Evolutionary conservation across 2,797 vertebrate genomes (phyloP), one percentile per base, ranked within the genome.

Genomic region (Corythornis leucogaster): DNA sequence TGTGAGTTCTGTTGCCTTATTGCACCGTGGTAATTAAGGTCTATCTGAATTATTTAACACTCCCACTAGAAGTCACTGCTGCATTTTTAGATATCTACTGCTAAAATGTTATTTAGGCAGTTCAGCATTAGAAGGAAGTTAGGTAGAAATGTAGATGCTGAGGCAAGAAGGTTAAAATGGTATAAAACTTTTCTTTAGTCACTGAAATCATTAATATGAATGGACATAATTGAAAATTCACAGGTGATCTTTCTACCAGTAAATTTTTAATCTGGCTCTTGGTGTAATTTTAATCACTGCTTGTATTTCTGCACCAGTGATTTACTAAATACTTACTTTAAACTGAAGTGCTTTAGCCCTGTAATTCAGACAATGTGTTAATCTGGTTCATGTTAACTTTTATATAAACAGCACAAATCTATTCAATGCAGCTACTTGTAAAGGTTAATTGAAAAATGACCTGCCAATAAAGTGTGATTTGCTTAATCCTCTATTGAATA

Each of bases 401-500:
- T 71, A 50, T 68, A 35, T 80, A 68, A 93, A 42, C 19, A 78
- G 42, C 62, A 12, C 31, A 70, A 74, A 63, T 68, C 10, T 46
- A 57, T 50, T 77, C 70, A 67, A 71, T 77, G 48, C 24, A 84
- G 38, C 38, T 91, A 11, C 70, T 84, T 95, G 35, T 79, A 85
- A 91, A 74, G 40, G 22, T 57, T 90, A 70, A 64, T 81, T 84
- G 51, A 92, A 30, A 30, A 62, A 11, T 58, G 33, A 58, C 31
- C 38, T 85, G 62, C 26, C 68, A 93, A 68, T 77, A 92, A 93
- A 93, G n/a, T 61, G 55, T 80, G 35, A 57, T 84, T 73, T 92
- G 20, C 64, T 43, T 63, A 22, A 19, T 78, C 43, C 30, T 83
- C 0, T 71, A 35, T 18, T 55, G 66, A 77, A 55, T 59, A 66